Percentiles rank a stretch among this genome's conserved stretches.
Evolutionary conservation across 2,888 invertebrate genomes (phyloP).

Genomic region (Acanthopleura granulata): DNA sequence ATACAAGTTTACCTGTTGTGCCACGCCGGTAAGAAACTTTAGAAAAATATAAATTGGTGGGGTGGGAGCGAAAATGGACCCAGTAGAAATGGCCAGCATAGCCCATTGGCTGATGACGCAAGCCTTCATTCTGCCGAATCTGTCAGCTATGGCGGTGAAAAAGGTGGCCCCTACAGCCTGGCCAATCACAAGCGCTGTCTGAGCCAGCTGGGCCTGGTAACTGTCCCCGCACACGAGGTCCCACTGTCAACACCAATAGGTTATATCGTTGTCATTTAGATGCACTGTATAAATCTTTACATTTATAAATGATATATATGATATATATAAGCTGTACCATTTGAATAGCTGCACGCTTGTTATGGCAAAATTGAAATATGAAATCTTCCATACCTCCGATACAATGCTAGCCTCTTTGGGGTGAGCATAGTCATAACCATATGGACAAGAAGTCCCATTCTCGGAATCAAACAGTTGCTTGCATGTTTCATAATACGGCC

Average conservation of each 20-base stretch:
- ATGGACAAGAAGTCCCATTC: constrained; percentile 6
- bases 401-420: constrained; percentile 6
- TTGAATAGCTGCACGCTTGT: no score
- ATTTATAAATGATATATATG: no score
- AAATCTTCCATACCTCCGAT: not conserved
- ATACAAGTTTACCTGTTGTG: not conserved
- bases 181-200: not conserved
- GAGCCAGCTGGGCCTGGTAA: not conserved
- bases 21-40: not conserved
- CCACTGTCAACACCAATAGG: not conserved
- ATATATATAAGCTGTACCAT: no score
- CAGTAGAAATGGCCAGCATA: not conserved
- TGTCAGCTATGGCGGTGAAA: not conserved
- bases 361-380: not conserved
- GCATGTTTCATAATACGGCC: not conserved
- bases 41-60: not conserved
- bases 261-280: no score
- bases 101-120: not conserved
- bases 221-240: not conserved
- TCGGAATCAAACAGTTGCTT: not conserved
- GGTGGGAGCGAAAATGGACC: not conserved
- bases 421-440: constrained; percentile 7
- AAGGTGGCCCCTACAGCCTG: constrained; percentile 3
- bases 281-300: no score
- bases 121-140: not conserved